Base-by-base conservation (phyloP, 2,113 vertebrate genomes). In the Elephas maximus region DNA sequence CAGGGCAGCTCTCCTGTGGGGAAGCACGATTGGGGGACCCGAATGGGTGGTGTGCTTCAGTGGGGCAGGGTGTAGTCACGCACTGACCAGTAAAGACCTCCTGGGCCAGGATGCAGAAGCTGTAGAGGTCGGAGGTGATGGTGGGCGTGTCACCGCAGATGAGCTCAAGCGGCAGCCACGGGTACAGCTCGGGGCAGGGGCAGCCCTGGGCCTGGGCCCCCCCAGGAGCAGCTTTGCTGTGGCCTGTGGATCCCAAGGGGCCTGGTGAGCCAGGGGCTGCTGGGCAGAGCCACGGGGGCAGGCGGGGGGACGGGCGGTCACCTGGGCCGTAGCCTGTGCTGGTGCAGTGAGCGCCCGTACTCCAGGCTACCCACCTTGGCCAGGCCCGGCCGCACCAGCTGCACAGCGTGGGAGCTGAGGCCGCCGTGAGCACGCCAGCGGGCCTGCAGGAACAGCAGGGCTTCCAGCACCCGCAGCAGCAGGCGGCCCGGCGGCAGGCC, bases 131-230 rank as follows among this genome's bases (percentile, higher is more conserved):
- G 2, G 98, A 98, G 88, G 98, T 98, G 62, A 67, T 37, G 0
- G 97, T 96, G 71, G 98, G 98, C 8, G 26, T 7, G 33, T 93
- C 95, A 28, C 97, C 62, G 1, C 44, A 93, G 57, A 99, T 98
- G 81, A 98, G 98, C 94, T 99, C 98, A 12, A 98, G 98, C 11
- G 99, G 98, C 44, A 99, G 98, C 98, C 99, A 99, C 60, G 98
- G 98, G 83, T 98, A 98, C 17, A 99, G 96, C 83, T 97, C 88
- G 88, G 48, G 98, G 98, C 0, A 63, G 97, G 8, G 92, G 88
- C 10, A 94, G 65, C 48, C 90, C 94, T 65, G 41, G 85, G 90
- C 84, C 78, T 74, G 51, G 93, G 83, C 88, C 85, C 88, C 93
- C 94, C 84, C 21, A 57, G 6, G n/a, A 17, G 63, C 26, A 51